Evolutionary conservation across 2,113 vertebrate genomes (phyloP), one percentile per base, ranked within the genome.

Genomic region (Actenoides lindsayi): DNA sequence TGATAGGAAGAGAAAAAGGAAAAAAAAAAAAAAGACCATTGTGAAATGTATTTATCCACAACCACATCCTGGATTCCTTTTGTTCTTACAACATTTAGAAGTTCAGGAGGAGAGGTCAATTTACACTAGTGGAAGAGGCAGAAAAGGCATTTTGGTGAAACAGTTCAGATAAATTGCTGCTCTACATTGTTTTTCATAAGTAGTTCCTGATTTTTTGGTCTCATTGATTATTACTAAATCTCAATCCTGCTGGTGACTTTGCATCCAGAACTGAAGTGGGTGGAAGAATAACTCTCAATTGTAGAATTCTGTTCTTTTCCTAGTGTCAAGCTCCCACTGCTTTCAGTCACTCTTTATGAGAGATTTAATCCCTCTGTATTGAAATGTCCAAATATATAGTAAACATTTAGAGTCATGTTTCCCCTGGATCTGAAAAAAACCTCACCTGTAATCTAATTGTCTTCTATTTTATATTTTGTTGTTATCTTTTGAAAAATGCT

Each of bases 381-480:
- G 37, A 91, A 95, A 83, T 84, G 42, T 89, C 39, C 20, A 79
- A 95, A 87, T 44, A 74, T 73, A 59, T 31, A 67, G 35, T 81
- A 78, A 84, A 80, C 24, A 6, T 85, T 73, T 88, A 69, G 63
- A 96, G 65, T 76, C 5, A 2, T 94, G n/a, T 90, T 96, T 96
- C 76, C 60, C 9, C 11, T 96, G 56, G 48, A 93, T 78, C 79
- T 93, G 15, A 10, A 64, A 79, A 74, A 60, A 68, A 81, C 9
- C 10, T 27, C 51, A 53, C 27, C 25, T 11, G 16, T 48, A 57
- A 70, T 88, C 35, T 50, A 39, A 8, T 19, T n/a, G 15, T 37
- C 87, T 70, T 57, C 28, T 24, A 9, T 31, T 56, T 86, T 28
- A 20, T 59, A 76, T 77, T 81, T 71, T 59, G 18, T 71, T 53